Conservation (phyloP, 2,888 invertebrate species). For the Cheilosia vernalis region DNA sequence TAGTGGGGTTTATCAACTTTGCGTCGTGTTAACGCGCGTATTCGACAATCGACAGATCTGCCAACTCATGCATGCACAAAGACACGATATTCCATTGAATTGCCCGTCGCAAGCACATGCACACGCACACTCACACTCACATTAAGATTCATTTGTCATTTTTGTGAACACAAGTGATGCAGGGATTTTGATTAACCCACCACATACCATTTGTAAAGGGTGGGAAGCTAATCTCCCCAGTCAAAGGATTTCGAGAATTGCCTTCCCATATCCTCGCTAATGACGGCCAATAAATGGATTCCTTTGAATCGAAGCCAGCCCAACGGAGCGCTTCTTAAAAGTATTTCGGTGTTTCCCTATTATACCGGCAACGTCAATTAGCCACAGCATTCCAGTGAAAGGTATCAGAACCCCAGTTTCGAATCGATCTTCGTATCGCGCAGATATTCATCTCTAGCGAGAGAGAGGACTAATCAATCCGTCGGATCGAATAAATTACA, state of each 20-base stretch:
- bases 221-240: not conserved
- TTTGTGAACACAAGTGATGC: not conserved
- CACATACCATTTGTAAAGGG: not conserved
- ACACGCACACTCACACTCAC: conserved; percentile 23
- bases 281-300: conserved; percentile 50
- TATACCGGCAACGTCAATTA: conserved; percentile 61
- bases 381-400: conserved; percentile 59
- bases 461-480: conserved; percentile 66
- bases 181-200: conserved; percentile 12
- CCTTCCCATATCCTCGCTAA: conserved; percentile 59
- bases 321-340: conserved; percentile 44
- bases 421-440: conserved; percentile 34
- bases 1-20: conserved; percentile 44
- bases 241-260: conserved; percentile 26
- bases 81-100: not conserved
- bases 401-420: conserved; percentile 17
- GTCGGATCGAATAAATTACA: conserved; percentile 71
- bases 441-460: conserved; percentile 38
- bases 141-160: conserved; percentile 46
- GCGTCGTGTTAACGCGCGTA: conserved; percentile 53
- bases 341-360: conserved; percentile 59
- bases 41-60: conserved; percentile 59
- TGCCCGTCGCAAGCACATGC: not conserved
- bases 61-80: conserved; percentile 51
- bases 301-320: conserved; percentile 39